These are phyloP conservation scores for Lophotriccus pileatus DNA, from an alignment of 2,797 vertebrate species.

Conservation along the genomic window DNA sequence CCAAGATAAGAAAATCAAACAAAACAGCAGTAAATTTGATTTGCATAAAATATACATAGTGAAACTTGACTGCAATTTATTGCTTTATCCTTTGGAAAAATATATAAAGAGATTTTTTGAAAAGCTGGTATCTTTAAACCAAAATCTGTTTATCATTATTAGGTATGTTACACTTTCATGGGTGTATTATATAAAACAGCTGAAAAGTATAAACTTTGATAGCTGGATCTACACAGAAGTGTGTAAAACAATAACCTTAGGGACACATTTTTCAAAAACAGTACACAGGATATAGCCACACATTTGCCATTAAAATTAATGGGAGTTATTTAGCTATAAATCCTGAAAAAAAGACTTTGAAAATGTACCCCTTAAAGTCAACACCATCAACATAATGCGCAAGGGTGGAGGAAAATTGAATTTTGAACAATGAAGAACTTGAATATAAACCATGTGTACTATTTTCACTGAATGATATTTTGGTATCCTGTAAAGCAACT, in stretches of 20 bases:
- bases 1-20: slow-evolving; percentile 34
- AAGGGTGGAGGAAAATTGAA: slow-evolving; percentile 50
- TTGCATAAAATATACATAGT: slow-evolving; percentile 34
- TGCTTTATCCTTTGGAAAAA: background rate
- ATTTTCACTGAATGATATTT: slow-evolving; percentile 51
- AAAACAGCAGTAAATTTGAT: slow-evolving; percentile 27
- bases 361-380: slow-evolving; percentile 64
- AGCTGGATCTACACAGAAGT: slow-evolving; percentile 52
- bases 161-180: slow-evolving; percentile 29
- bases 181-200: slow-evolving; percentile 34
- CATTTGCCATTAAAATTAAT: slow-evolving; percentile 68
- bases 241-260: slow-evolving; percentile 52
- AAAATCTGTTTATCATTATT: slow-evolving; percentile 37
- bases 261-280: slow-evolving; percentile 52
- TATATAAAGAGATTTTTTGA: background rate
- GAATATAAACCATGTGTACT: slow-evolving; percentile 65
- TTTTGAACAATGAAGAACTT: slow-evolving; percentile 62
- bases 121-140: background rate
- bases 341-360: slow-evolving; percentile 59
- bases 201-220: slow-evolving; percentile 61
- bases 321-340: slow-evolving; percentile 64
- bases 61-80: slow-evolving; percentile 8
- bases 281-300: slow-evolving; percentile 55
- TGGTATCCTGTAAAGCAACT: slow-evolving; percentile 71
- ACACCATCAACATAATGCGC: slow-evolving; percentile 48